Conservation (phyloP, 2,888 invertebrate genomes). For the Epinotia demarniana region DNA sequence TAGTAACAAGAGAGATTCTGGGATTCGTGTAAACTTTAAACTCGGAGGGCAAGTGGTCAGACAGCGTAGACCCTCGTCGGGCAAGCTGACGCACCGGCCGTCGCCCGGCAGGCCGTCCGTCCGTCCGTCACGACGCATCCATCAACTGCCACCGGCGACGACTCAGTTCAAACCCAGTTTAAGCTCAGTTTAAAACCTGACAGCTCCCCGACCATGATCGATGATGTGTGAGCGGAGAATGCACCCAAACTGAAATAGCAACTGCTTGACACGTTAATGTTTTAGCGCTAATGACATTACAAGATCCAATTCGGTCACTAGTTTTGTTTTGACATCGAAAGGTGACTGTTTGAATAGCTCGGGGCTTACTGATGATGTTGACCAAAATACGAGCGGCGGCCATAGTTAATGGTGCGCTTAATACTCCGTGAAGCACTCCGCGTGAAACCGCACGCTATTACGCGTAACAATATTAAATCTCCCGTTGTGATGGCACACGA, state of each 20-base stretch:
- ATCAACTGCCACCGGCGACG: constrained; percentile 74
- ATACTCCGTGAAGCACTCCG: constrained; percentile 67
- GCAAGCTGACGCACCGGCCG: constrained; percentile 56
- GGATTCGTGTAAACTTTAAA: constrained; percentile 36
- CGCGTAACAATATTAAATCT: constrained; percentile 72
- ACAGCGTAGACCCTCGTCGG: constrained; percentile 53
- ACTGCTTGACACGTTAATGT: constrained; percentile 62
- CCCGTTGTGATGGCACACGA: constrained; percentile 80
- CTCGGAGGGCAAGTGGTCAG: constrained; percentile 62
- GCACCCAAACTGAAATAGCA: constrained; percentile 71
- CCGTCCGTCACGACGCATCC: constrained; percentile 72
- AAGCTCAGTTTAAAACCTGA: constrained; percentile 75
- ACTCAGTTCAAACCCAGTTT: constrained; percentile 64
- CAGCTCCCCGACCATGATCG: constrained; percentile 72
- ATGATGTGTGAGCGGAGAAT: constrained; percentile 70
- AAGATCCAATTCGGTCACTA: constrained; percentile 48
- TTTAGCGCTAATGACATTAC: constrained; percentile 69
- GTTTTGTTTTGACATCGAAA: constrained; percentile 40
- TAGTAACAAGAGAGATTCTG: constrained; percentile 6
- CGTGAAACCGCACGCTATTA: constrained; percentile 63
- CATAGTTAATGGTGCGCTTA: constrained; percentile 64
- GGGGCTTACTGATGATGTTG: constrained; percentile 39
- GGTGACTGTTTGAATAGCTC: constrained; percentile 36
- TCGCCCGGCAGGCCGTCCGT: constrained; percentile 62
- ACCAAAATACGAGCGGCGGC: constrained; percentile 58